These are phyloP conservation scores for Molossus alvarezi DNA, from an alignment of 2,797 vertebrate species.

Conservation along the genomic window DNA sequence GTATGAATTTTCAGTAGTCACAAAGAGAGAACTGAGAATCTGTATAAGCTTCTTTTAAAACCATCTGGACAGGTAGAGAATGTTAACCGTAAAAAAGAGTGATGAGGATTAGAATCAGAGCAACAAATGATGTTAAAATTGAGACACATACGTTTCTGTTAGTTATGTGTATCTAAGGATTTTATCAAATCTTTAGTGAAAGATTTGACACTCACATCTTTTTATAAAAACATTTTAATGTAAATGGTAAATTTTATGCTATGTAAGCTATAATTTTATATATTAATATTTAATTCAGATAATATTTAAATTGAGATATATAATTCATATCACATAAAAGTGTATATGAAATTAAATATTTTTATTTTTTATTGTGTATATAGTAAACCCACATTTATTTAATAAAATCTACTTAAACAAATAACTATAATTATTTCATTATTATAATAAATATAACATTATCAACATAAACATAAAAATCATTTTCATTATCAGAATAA, in stretches of 20 bases:
- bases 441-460: neutral
- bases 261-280: neutral
- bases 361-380: neutral
- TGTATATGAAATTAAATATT: neutral
- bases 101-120: neutral
- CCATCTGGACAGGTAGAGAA: neutral
- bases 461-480: neutral
- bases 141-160: neutral
- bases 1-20: neutral
- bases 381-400: neutral
- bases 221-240: neutral
- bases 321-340: neutral
- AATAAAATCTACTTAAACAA: neutral
- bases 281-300: neutral
- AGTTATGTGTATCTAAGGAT: neutral
- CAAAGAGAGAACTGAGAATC: neutral
- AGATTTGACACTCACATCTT: neutral
- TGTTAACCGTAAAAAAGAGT: neutral
- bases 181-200: neutral
- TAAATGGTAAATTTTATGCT: neutral
- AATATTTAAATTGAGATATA: neutral
- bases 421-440: neutral
- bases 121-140: neutral
- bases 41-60: slow-evolving; percentile 11
- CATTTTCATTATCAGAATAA: neutral